These are phyloP conservation scores for Mesochorus sp. DNA, from an alignment of 2,888 invertebrate species.

Conservation along the genomic window DNA sequence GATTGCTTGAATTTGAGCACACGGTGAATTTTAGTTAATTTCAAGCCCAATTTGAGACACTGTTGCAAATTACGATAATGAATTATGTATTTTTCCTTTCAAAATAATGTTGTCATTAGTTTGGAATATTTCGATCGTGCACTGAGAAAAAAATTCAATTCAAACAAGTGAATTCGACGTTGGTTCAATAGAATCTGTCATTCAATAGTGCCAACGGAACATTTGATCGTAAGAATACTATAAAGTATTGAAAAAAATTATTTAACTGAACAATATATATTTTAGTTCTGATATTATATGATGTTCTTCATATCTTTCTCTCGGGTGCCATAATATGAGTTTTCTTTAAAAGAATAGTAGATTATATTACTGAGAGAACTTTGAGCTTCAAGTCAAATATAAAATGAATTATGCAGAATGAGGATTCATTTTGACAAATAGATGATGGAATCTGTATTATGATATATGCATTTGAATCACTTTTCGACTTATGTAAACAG, in stretches of 20 bases:
- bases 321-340: background rate
- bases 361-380: background rate
- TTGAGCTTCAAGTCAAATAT: background rate
- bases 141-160: background rate
- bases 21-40: too few relatives aligned
- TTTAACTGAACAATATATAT: background rate
- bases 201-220: background rate
- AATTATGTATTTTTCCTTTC: too few relatives aligned
- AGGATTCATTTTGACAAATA: background rate
- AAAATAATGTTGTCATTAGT: too few relatives aligned
- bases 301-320: background rate
- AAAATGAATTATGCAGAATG: background rate
- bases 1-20: too few relatives aligned
- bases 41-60: too few relatives aligned
- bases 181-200: background rate
- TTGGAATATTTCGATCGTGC: too few relatives aligned
- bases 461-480: background rate
- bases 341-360: background rate
- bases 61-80: too few relatives aligned
- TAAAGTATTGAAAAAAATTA: background rate
- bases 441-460: background rate
- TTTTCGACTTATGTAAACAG: background rate
- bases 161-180: background rate
- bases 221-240: background rate
- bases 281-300: background rate